These are phyloP conservation scores for Rhizoglyphus robini DNA, from an alignment of 1,140 invertebrate genomes.

Conservation along the genomic window DNA sequence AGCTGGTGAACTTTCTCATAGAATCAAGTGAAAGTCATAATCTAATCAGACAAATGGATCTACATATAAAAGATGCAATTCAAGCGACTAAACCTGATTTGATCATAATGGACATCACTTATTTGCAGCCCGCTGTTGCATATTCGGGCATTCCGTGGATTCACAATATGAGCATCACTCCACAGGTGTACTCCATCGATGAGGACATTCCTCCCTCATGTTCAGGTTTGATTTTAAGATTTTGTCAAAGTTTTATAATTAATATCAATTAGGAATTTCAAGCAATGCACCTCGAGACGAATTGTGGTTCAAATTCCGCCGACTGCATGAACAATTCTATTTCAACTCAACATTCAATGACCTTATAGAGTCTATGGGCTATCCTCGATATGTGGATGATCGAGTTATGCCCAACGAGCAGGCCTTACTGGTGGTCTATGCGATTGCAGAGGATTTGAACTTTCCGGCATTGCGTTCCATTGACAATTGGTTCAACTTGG, in stretches of 20 bases:
- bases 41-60: background rate
- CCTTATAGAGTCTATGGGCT: too few species aligned
- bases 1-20: background rate
- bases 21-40: too few species aligned
- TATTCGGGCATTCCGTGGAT: conserved; percentile 2
- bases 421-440: background rate
- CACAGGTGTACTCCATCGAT: background rate
- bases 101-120: background rate
- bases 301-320: too few species aligned
- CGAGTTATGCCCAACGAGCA: background rate
- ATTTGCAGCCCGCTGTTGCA: too few species aligned
- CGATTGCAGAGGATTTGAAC: background rate
- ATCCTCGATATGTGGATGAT: background rate
- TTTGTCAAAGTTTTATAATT: background rate
- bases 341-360: too few species aligned
- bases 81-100: background rate
- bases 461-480: background rate
- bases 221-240: too few species aligned
- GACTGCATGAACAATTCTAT: too few species aligned
- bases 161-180: background rate
- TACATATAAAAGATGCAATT: background rate
- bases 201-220: background rate
- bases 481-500: conserved; percentile 3
- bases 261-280: background rate
- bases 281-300: background rate